A percentile compares a stretch with the other conserved stretches of the same genome.
These are phyloP conservation scores for Stercorarius parasiticus DNA, from an alignment of 2,113 vertebrate genomes.

Conservation along the genomic window DNA sequence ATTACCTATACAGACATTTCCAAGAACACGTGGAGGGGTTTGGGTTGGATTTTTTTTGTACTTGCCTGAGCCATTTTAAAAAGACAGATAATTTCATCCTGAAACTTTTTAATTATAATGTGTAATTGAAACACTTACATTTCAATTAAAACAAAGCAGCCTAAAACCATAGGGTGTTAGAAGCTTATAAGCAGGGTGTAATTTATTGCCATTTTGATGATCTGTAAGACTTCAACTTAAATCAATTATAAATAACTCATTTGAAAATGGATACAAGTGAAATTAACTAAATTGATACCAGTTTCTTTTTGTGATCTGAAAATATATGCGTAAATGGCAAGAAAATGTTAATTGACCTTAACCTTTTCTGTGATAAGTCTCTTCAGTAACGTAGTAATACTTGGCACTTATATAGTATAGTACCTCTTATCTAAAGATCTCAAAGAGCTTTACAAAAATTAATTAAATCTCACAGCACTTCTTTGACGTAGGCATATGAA, in stretches of 20 bases:
- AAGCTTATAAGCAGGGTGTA: slow-evolving; percentile 45
- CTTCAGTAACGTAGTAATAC: slow-evolving; percentile 30
- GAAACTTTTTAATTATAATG: slow-evolving; percentile 65
- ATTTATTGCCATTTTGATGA: slow-evolving; percentile 62
- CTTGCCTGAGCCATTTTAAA: slow-evolving; percentile 10
- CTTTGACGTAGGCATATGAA: background rate
- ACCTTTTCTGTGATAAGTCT: slow-evolving; percentile 52
- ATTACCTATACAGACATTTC: background rate
- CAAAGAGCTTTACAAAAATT: slow-evolving; percentile 33
- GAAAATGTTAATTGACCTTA: slow-evolving; percentile 67
- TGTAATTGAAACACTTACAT: slow-evolving; percentile 49
- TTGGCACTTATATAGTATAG: background rate
- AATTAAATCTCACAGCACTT: slow-evolving; percentile 27
- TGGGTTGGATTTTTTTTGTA: background rate
- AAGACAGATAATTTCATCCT: slow-evolving; percentile 38
- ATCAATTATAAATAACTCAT: slow-evolving; percentile 64
- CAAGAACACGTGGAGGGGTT: background rate
- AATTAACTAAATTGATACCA: slow-evolving; percentile 53
- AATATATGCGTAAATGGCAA: slow-evolving; percentile 40
- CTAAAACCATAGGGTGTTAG: slow-evolving; percentile 56
- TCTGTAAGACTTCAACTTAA: slow-evolving; percentile 42
- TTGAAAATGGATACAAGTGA: slow-evolving; percentile 46
- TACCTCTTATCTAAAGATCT: slow-evolving; percentile 38
- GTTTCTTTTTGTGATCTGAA: slow-evolving; percentile 52
- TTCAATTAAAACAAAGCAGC: slow-evolving; percentile 65